A percentile compares a stretch with the other conserved stretches of the same genome.
These are phyloP conservation scores for Premnoplex brunnescens DNA, from an alignment of 2,797 vertebrate genomes.

Conservation along the genomic window DNA sequence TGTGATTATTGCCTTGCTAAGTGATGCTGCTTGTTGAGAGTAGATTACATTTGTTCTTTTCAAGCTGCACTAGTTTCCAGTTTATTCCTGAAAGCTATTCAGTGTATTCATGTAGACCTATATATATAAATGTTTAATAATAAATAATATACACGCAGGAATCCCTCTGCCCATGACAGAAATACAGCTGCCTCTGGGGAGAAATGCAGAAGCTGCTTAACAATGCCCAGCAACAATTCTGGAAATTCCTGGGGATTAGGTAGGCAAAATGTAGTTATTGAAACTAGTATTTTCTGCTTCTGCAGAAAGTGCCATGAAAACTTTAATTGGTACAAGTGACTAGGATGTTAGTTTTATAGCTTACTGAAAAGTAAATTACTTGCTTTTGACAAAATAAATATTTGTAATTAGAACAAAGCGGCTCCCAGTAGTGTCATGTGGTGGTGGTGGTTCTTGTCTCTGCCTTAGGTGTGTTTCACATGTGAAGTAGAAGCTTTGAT, in stretches of 20 bases:
- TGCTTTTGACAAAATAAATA: slow-evolving; percentile 44
- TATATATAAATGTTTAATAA: slow-evolving; percentile 49
- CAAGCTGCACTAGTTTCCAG: slow-evolving; percentile 28
- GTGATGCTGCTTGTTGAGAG: slow-evolving; percentile 22
- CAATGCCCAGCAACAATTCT: slow-evolving; percentile 67
- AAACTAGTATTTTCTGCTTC: slow-evolving; percentile 66
- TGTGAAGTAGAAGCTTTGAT: slow-evolving; percentile 41
- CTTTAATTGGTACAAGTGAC: slow-evolving; percentile 36
- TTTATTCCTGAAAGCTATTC: slow-evolving; percentile 39
- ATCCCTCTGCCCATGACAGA: slow-evolving; percentile 70
- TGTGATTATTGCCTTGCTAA: slow-evolving; percentile 38
- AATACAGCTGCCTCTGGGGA: slow-evolving; percentile 69
- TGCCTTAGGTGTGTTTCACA: slow-evolving; percentile 35
- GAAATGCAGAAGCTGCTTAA: slow-evolving; percentile 72
- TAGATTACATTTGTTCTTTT: slow-evolving; percentile 35
- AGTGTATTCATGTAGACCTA: slow-evolving; percentile 33
- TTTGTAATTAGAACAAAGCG: slow-evolving; percentile 11
- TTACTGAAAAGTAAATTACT: slow-evolving; percentile 43
- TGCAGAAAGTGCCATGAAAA: slow-evolving; percentile 55
- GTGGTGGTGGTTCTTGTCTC: slow-evolving; percentile 61
- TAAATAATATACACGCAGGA: slow-evolving; percentile 64
- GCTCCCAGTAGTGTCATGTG: slow-evolving; percentile 34
- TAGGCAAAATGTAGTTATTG: slow-evolving; percentile 66
- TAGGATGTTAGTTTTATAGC: slow-evolving; percentile 50
- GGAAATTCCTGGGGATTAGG: slow-evolving; percentile 70